Evolutionary conservation across 2,797 vertebrate genomes (phyloP), one percentile per base, ranked within the genome.

Genomic region (Takifugu ocellatus): DNA sequence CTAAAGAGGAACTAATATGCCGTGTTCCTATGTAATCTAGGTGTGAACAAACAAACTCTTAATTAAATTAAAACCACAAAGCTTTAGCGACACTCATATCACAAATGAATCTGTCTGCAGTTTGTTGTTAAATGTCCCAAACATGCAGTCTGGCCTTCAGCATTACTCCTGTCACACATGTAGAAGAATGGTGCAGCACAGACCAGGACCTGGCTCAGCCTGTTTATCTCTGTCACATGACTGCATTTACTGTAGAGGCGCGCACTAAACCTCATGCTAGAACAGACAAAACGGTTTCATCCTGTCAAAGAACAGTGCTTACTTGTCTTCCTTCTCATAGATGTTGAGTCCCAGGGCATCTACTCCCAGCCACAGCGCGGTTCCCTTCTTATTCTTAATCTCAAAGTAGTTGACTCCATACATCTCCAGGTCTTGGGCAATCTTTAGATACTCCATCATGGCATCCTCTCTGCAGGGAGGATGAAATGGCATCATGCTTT

Each of bases 321-420:
- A 98, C 97, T 92, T 98, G 83, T 99, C 96, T 0, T 96, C 93
- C 60, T 95, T 96, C 82, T 98, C 97, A 27, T 99, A 99, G 80
- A 99, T 96, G 69, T 98, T 98, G 39, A 99, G 92, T 49, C 97
- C 97, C 48, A 98, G 89, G 3, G 97, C 94, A 50, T 99, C 97
- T 15, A 98, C 96, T 14, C 97, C 97, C 56, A 99, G 90, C 92
- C 94, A 94, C 63, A 99, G 91, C 61, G 98, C 95, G 1, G 95
- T 97, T 59, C 97, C 96, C 80, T 99, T 99, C 88, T 99, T 99
- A 64, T 98, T 99, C 87, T 98, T 99, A 75, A 99, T 99, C 78
- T 97, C 94, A 49, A 98, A 99, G 72, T 98, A 99, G 89, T 98
- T 98, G 69, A 99, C 96, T 5, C 97, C 97, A 6, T 98, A 99